Evolutionary conservation across 2,888 invertebrate species (phyloP), one percentile per base, ranked within the genome.

Genomic region (Euzophera pinguis): DNA sequence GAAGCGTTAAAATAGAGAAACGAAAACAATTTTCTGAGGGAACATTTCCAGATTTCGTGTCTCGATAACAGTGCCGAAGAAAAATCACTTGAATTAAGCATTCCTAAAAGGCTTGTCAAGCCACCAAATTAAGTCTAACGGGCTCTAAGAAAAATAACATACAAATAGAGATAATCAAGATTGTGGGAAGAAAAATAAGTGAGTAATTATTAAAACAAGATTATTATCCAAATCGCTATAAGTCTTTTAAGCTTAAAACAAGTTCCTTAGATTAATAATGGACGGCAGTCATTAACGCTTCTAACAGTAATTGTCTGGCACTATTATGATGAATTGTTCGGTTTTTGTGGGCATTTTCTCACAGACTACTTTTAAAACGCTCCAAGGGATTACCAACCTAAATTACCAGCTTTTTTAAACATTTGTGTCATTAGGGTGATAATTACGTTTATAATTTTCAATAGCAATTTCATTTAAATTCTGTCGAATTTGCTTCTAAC

Each of bases 151-250:
- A 81, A 86, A 82, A 84, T 84, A 81, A 78, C 80, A 69, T 81
- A 88, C 83, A 86, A 88, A 88, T 81, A 83, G 75, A 73, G 67
- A 64, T 73, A 75, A 87, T 88, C 85, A 84, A 86, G 87, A 86
- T 88, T 81, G 81, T 81, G 78, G 72, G 77, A 83, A 81, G 80
- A 81, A 73, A 78, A 83, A 87, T 83, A 81, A 82, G 71, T 77
- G 71, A 76, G 85, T 88, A 84, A 90, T 87, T 88, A 89, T 87
- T 81, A 83, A 80, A 84, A 87, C 83, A 83, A 88, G 89, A 89
- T 89, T 83, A 84, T 82, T 87, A 89, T 90, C 89, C 71, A 78
- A 85, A 85, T 83, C 73, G 74, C 79, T 82, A 76, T 81, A 84
- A 82, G 83, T 83, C 83, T 82, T 79, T 80, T 75, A 71, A 67